Percentiles rank a stretch among this genome's conserved stretches.
phyloP scores from a whole-genome alignment of 2,888 invertebrate species.

The Tiphia femorata region DNA sequence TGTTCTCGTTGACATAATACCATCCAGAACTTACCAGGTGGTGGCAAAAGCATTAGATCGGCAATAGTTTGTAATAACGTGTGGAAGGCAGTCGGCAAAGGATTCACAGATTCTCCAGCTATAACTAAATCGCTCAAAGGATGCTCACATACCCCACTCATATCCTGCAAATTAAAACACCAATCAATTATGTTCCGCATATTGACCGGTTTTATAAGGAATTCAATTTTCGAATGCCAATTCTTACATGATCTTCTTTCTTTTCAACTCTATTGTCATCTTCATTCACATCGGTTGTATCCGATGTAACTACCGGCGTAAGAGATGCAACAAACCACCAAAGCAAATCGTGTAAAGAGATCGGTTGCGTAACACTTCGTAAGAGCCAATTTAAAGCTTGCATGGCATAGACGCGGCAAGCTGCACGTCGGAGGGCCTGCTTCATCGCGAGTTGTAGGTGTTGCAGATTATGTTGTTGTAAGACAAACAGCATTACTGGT shows the following conservation, averaged over 20 bases:
- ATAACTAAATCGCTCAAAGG: slow-evolving; percentile 84
- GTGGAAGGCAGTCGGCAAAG: slow-evolving; percentile 84
- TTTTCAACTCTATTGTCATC: slow-evolving; percentile 71
- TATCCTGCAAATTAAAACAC: slow-evolving; percentile 69
- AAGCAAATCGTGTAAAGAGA: slow-evolving; percentile 92
- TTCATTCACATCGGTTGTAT: slow-evolving; percentile 65
- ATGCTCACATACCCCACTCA: slow-evolving; percentile 78
- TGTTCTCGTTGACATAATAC: background rate
- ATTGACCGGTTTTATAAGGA: background rate
- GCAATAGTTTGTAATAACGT: slow-evolving; percentile 90
- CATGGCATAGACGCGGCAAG: slow-evolving; percentile 88
- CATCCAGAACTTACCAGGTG: slow-evolving; percentile 75
- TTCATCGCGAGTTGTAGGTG: slow-evolving; percentile 88
- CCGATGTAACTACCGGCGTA: slow-evolving; percentile 71
- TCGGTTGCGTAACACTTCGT: slow-evolving; percentile 90
- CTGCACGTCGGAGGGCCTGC: slow-evolving; percentile 84
- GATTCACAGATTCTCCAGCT: slow-evolving; percentile 78
- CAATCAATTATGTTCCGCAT: background rate
- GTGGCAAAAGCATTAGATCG: slow-evolving; percentile 89
- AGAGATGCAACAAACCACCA: slow-evolving; percentile 97
- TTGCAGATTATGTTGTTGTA: slow-evolving; percentile 88
- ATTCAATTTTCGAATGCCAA: background rate
- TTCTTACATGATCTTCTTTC: slow-evolving; percentile 65
- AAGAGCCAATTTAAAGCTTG: slow-evolving; percentile 97
- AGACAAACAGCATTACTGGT: slow-evolving; percentile 89